Evolutionary conservation across 2,888 invertebrate genomes (phyloP).

Genomic region (Drosophila neotestacea): DNA sequence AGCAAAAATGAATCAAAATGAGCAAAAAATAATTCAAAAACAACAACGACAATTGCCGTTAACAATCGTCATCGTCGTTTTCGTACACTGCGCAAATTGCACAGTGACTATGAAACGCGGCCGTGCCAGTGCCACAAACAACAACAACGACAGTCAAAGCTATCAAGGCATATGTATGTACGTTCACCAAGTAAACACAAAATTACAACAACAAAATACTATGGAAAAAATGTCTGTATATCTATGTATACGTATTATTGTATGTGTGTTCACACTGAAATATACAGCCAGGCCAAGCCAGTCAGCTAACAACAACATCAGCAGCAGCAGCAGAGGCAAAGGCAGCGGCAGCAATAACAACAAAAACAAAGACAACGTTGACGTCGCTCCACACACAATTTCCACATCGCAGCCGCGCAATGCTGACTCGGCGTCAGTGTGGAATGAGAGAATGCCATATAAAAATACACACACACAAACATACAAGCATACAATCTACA

Average conservation of each 20-base stretch:
- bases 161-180: slow-evolving; percentile 60
- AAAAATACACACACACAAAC: slow-evolving; percentile 65
- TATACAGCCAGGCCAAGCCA: slow-evolving; percentile 64
- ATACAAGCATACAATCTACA: slow-evolving; percentile 38
- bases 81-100: slow-evolving; percentile 77
- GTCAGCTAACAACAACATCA: slow-evolving; percentile 50
- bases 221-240: slow-evolving; percentile 59
- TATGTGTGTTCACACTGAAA: slow-evolving; percentile 52
- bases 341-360: slow-evolving; percentile 57
- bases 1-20: slow-evolving; percentile 17
- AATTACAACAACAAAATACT: slow-evolving; percentile 73
- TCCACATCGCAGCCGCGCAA: slow-evolving; percentile 71
- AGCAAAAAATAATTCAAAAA: slow-evolving; percentile 22
- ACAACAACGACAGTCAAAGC: slow-evolving; percentile 46
- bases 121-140: slow-evolving; percentile 56
- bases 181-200: slow-evolving; percentile 75
- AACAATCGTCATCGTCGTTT: slow-evolving; percentile 73
- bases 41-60: slow-evolving; percentile 73
- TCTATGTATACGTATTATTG: neutral
- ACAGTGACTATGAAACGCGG: slow-evolving; percentile 74
- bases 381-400: slow-evolving; percentile 71
- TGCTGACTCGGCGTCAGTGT: slow-evolving; percentile 77
- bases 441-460: slow-evolving; percentile 77
- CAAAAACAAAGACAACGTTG: slow-evolving; percentile 62
- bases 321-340: slow-evolving; percentile 30